Conservation (phyloP, 2,797 vertebrate genomes). For the Gouania willdenowi region DNA sequence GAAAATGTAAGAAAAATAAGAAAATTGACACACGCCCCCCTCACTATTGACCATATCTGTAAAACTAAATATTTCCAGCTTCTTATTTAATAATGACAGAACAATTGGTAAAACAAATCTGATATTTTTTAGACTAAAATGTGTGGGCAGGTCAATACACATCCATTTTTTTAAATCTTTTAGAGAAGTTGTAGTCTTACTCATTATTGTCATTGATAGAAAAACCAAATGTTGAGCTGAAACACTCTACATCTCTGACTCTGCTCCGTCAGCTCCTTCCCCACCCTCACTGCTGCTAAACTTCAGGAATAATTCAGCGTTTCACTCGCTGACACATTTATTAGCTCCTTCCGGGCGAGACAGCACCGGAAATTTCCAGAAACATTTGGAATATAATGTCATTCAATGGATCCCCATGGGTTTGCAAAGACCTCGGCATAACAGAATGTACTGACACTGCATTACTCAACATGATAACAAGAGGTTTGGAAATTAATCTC, state of each 20-base stretch:
- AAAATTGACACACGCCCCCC: too few species aligned
- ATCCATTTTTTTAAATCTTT: too few species aligned
- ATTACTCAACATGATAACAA: background rate
- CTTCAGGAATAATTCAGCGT: conserved; percentile 3
- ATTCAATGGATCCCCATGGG: background rate
- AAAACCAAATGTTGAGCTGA: too few species aligned
- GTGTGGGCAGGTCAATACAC: too few species aligned
- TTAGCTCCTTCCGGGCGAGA: background rate
- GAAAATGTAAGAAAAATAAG: too few species aligned
- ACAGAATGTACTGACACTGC: background rate
- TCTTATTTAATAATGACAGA: too few species aligned
- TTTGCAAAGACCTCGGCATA: conserved; percentile 1
- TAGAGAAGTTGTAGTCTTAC: too few species aligned
- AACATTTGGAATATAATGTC: conserved; percentile 2
- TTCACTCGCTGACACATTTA: conserved; percentile 1
- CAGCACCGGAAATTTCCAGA: background rate
- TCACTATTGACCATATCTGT: too few species aligned
- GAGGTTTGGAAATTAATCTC: background rate
- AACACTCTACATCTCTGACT: background rate
- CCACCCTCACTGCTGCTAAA: conserved; percentile 2
- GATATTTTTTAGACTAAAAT: too few species aligned
- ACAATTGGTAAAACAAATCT: too few species aligned
- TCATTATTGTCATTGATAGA: too few species aligned
- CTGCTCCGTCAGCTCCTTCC: conserved; percentile 6
- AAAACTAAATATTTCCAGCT: too few species aligned